Evolutionary conservation across 2,797 vertebrate genomes (phyloP).

Genomic region (Catharus ustulatus): DNA sequence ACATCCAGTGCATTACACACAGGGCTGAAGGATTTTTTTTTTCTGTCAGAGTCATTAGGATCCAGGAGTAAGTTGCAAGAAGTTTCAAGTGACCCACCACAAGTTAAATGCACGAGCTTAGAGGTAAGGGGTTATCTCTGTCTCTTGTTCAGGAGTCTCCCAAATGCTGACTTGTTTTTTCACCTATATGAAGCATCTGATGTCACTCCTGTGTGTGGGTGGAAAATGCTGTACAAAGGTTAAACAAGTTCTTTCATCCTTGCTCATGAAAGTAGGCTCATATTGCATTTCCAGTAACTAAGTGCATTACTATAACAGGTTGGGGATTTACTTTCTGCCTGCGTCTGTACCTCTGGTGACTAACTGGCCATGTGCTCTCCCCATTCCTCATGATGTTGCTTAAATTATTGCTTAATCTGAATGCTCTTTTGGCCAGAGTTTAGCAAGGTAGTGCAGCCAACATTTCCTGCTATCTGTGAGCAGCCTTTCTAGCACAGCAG

Average conservation of each 20-base stretch:
- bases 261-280: constrained; percentile 28
- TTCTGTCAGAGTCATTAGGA: background rate
- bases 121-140: constrained; percentile 17
- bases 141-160: constrained; percentile 21
- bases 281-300: constrained; percentile 58
- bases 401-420: constrained; percentile 40
- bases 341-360: constrained; percentile 8
- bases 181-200: constrained; percentile 37
- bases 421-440: background rate
- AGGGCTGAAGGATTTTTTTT: background rate
- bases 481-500: background rate
- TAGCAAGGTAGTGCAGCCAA: background rate
- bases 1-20: background rate
- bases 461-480: background rate
- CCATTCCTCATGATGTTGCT: constrained; percentile 11
- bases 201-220: constrained; percentile 47
- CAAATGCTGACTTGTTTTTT: constrained; percentile 69
- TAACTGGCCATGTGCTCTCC: constrained; percentile 27
- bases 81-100: background rate
- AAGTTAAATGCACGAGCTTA: background rate
- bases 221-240: constrained; percentile 66
- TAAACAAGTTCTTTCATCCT: constrained; percentile 60
- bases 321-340: constrained; percentile 40
- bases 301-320: constrained; percentile 23
- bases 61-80: background rate